phyloP scores from a whole-genome alignment of 2,797 vertebrate genomes.

The Micropoecilia bifurca region DNA sequence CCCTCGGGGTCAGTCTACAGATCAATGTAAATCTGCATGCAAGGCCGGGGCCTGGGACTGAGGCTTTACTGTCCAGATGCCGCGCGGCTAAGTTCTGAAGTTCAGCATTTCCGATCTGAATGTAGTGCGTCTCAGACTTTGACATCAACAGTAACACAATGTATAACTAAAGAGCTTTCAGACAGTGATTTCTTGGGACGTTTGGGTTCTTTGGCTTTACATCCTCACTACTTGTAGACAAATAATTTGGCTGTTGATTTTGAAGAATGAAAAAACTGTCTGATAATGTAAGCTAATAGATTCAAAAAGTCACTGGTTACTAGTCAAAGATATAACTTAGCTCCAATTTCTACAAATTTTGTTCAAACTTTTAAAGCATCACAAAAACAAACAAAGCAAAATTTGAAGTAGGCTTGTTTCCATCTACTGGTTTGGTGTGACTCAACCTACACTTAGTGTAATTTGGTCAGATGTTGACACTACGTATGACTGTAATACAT shows the following conservation, averaged over 20 bases:
- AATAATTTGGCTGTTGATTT: not conserved
- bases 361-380: not conserved
- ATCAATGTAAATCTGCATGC: conserved; percentile 52
- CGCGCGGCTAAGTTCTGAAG: conserved; percentile 47
- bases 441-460: too few species aligned
- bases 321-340: not conserved
- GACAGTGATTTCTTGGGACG: not conserved
- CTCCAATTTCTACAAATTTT: not conserved
- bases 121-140: conserved; percentile 30
- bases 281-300: not conserved
- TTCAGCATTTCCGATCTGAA: conserved; percentile 33
- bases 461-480: too few species aligned
- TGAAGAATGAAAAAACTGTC: not conserved
- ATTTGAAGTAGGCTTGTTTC: too few species aligned
- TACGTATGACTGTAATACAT: too few species aligned
- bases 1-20: conserved; percentile 77
- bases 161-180: not conserved
- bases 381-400: not conserved
- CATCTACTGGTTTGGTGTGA: too few species aligned
- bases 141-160: not conserved
- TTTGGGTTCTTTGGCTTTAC: not conserved
- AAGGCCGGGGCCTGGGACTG: conserved; percentile 22
- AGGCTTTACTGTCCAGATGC: conserved; percentile 46
- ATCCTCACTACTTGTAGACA: not conserved
- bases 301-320: not conserved